Evolutionary conservation across 2,113 vertebrate genomes (phyloP), one percentile per base, ranked within the genome.

Genomic region (Lota lota): DNA sequence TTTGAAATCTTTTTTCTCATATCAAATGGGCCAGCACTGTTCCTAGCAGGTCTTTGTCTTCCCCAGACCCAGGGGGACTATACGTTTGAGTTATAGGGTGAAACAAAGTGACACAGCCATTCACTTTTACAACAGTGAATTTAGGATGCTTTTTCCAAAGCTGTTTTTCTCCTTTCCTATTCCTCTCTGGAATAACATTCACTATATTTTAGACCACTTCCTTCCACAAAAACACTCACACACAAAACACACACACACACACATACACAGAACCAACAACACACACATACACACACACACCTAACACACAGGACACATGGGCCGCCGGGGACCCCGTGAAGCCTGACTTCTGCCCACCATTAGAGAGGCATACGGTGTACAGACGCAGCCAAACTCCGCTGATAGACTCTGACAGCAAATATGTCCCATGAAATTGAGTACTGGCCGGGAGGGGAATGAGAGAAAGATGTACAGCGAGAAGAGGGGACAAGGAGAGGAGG

Each of bases 371-470:
- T 61, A 50, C 75, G 20, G 76, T 69, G 19, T 65, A 79, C 81
- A 81, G 77, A 64, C 79, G 69, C 51, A 1, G 87, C 72, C 71
- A 72, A 75, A 81, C 65, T 36, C 65, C 21, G 19, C 50, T 82
- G 80, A 89, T 84, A 78, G 69, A 72, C 69, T 79, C 71, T 85
- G 86, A 88, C 84, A 88, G 84, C 86, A 84, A 85, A 73, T 87
- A 85, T 87, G 84, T 85, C 86, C 86, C 84, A 83, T 88, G 84
- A 84, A 89, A 88, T 84, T 69, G 66, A 76, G 77, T 84, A 69
- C 73, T 65, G 77, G 81, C 76, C 60, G 59, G 21, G 61, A 22
- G 53, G 68, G 71, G 54, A 47, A 65, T 57, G 69, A 61, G 40
- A 4, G 51, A 19, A 64, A 66, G 67, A 33, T 33, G 17, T 28